Base-by-base conservation (phyloP, 2,888 invertebrate species). In the Molorchus minor region DNA sequence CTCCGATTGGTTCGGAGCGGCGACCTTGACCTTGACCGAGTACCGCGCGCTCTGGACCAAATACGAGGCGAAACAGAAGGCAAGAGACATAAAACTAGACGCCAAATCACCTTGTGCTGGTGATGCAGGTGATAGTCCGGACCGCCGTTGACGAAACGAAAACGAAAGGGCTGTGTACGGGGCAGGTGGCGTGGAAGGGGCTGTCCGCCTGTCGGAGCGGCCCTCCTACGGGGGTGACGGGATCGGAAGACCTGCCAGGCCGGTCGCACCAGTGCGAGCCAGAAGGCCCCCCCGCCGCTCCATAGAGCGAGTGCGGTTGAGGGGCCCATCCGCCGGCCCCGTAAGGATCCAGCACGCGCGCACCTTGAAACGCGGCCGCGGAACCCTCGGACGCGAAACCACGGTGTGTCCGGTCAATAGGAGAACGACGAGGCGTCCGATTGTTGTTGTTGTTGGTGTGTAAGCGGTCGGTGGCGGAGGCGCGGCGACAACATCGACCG, bases 141-240 rank as follows among this genome's bases (percentile, higher is more conserved):
- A 20, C 81, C 82, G 36, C 84, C 85, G 74, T 85, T 85, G 61
- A 83, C 80, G 75, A 82, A 83, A 61, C 85, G 58, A 76, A 87
- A 89, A 65, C 90, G 82, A 79, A 88, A 90, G 19, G 90, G 75
- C 89, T 90, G 82, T 90, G 90, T 74, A 90, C 89, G 43, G 90
- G 90, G 75, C 90, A 90, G 74, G 87, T 84, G 81, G 78, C 73
- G 82, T 82, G 77, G 79, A 84, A 61, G 78, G 82, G 68, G 49
- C 67, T 69, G 77, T 82, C 80, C 83, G 57, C 71, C 77, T 76
- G 71, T 80, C 84, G 69, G 80, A 82, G 71, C 79, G 74, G 72
- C 7, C 77, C 77, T 21, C 76, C 77, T 80, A 80, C 82, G 73
- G 78, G 84, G 77, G 79, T 82, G 75, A 80, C 86, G 80, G 75